Evolutionary conservation across 2,797 vertebrate species (phyloP), one percentile per base, ranked within the genome.

Genomic region (Enteromius argenteus): DNA sequence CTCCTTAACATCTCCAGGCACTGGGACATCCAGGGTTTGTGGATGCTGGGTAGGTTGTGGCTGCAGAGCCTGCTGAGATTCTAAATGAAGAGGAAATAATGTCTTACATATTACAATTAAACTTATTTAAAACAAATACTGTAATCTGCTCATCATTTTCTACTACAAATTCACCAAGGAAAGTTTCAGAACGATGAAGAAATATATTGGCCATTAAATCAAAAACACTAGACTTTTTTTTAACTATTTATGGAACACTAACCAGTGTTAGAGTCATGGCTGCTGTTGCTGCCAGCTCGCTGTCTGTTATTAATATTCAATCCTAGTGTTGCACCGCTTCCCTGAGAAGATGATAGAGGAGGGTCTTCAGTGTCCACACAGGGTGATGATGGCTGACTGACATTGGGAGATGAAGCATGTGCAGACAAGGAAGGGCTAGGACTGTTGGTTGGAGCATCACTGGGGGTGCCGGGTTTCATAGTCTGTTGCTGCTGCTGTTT

Each of bases 221-320:
- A 37, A 39, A 53, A 53, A 21, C 27, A 32, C 44, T n/a, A 56
- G 11, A 3, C 1, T 14, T 21, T 32, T 49, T 49, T 9, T 21
- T 37, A 75, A n/a, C 21, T 8, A 49, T 69, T 71, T 42, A 5
- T 3, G 6, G 17, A 19, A 73, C 62, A 90, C 89, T 89, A 69
- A 96, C 96, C 96, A 86, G 95, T 91, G 86, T 90, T 92, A 35
- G 95, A 95, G 90, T 97, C 96, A 2, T 96, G 95, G 92, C 96
- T 96, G 93, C 96, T 95, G 91, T 95, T 96, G 93, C 95, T 95
- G 91, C 92, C 94, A 21, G 95, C 95, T 86, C 95, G 89, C 91
- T 95, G 95, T 66, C 92, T 90, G n/a, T 94, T 94, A 60, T 80
- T 68, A 35, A 90, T 89, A 83, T 64, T 85, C 44, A 86, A 79